These are phyloP conservation scores for Malacoraja senta DNA, from an alignment of 2,797 vertebrate species.

Conservation along the genomic window DNA sequence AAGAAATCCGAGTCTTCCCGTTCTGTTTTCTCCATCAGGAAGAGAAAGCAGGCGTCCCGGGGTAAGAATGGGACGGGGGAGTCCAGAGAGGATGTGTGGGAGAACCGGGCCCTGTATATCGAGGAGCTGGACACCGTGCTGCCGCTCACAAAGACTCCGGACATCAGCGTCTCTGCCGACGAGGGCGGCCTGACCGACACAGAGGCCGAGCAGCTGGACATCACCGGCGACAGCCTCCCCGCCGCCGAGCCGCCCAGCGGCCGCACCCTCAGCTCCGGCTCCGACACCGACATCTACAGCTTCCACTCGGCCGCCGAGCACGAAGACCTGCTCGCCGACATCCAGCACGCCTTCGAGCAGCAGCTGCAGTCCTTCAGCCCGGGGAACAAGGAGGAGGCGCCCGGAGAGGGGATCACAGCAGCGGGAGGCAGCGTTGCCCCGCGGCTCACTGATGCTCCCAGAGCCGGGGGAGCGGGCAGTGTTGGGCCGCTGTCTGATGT, in stretches of 20 bases:
- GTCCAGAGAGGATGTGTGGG: slow-evolving; percentile 78
- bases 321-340: slow-evolving; percentile 91
- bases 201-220: slow-evolving; percentile 61
- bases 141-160: slow-evolving; percentile 74
- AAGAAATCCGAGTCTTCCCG: slow-evolving; percentile 73
- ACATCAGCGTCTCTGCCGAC: slow-evolving; percentile 73
- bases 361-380: slow-evolving; percentile 42
- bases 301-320: slow-evolving; percentile 92
- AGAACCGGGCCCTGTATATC: slow-evolving; percentile 59
- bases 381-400: too few relatives aligned
- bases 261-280: slow-evolving; percentile 73
- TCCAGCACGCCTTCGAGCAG: slow-evolving; percentile 85
- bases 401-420: too few relatives aligned
- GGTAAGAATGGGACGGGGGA: slow-evolving; percentile 65
- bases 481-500: slow-evolving; percentile 42
- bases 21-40: slow-evolving; percentile 89
- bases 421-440: neutral
- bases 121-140: slow-evolving; percentile 73
- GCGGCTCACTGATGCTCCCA: slow-evolving; percentile 31
- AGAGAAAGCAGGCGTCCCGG: slow-evolving; percentile 76
- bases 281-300: slow-evolving; percentile 94
- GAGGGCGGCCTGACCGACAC: slow-evolving; percentile 72
- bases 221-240: slow-evolving; percentile 54
- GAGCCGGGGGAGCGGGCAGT: slow-evolving; percentile 40
- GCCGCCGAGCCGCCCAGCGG: slow-evolving; percentile 64